phyloP scores from a whole-genome alignment of 2,113 vertebrate genomes.

The Aix galericulata region DNA sequence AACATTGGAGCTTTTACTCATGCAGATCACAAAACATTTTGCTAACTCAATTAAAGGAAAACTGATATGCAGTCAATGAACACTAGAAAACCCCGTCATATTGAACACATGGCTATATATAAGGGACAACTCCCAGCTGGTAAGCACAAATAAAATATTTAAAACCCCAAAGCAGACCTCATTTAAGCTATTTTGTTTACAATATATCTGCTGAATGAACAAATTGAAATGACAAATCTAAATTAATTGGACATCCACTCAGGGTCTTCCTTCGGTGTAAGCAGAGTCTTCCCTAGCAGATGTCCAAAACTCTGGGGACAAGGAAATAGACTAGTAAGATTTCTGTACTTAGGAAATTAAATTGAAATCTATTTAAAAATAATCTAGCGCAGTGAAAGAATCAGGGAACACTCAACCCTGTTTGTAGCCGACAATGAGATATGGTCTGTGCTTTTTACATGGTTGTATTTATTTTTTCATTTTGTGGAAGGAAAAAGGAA shows the following conservation, averaged over 20 bases:
- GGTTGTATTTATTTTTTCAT: neutral
- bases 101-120: conserved; percentile 23
- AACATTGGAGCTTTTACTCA: neutral
- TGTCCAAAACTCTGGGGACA: conserved; percentile 57
- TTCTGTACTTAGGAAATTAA: conserved; percentile 45
- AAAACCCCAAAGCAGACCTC: conserved; percentile 47
- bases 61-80: conserved; percentile 9
- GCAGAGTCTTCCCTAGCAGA: conserved; percentile 37
- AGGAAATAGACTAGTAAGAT: conserved; percentile 45
- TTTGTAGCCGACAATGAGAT: neutral
- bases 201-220: conserved; percentile 46
- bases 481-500: neutral
- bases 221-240: conserved; percentile 61
- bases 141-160: conserved; percentile 63
- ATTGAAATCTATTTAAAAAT: conserved; percentile 49
- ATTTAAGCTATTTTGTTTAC: conserved; percentile 56
- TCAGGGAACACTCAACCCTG: neutral
- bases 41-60: conserved; percentile 5
- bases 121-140: conserved; percentile 52
- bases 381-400: conserved; percentile 1
- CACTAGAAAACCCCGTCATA: neutral
- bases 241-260: conserved; percentile 58
- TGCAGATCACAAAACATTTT: neutral
- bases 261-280: conserved; percentile 1
- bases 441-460: neutral